Percentiles rank a stretch among this genome's conserved stretches.
phyloP scores from a whole-genome alignment of 2,888 invertebrate genomes.

The Phasia obesa region DNA sequence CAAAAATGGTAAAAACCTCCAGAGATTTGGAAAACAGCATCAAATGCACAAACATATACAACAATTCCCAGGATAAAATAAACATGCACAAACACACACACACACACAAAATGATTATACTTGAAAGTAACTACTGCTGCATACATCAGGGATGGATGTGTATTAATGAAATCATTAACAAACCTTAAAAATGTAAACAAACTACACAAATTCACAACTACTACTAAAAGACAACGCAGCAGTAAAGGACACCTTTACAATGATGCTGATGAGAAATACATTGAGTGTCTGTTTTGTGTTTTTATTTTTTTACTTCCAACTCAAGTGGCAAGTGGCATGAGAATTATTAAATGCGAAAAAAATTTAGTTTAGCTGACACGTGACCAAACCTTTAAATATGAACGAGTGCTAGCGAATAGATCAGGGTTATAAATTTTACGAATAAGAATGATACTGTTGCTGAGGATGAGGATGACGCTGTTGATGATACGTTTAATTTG shows the following conservation, averaged over 20 bases:
- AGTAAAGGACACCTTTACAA: conserved; percentile 60
- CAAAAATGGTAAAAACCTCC: conserved; percentile 55
- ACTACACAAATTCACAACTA: conserved; percentile 35
- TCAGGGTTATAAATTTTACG: conserved; percentile 33
- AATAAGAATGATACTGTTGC: conserved; percentile 30
- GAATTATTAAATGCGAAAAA: conserved; percentile 48
- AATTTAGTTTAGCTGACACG: conserved; percentile 64
- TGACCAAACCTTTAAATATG: conserved; percentile 58
- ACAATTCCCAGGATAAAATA: conserved; percentile 50
- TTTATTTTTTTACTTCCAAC: conserved; percentile 15
- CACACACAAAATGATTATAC: background rate
- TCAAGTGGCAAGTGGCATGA: conserved; percentile 60
- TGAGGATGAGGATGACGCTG: conserved; percentile 7
- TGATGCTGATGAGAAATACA: conserved; percentile 38
- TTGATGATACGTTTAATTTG: conserved; percentile 70
- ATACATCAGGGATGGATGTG: conserved; percentile 53
- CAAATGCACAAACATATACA: conserved; percentile 36
- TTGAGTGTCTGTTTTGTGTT: conserved; percentile 20
- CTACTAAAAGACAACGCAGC: conserved; percentile 40
- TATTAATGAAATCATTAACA: conserved; percentile 74
- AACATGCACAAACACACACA: background rate
- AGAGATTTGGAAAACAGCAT: conserved; percentile 58
- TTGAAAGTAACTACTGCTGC: conserved; percentile 27
- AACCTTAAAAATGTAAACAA: conserved; percentile 74
- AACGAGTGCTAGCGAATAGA: conserved; percentile 37